These are phyloP conservation scores for Furcula furcula DNA, from an alignment of 2,888 invertebrate genomes.

Conservation along the genomic window DNA sequence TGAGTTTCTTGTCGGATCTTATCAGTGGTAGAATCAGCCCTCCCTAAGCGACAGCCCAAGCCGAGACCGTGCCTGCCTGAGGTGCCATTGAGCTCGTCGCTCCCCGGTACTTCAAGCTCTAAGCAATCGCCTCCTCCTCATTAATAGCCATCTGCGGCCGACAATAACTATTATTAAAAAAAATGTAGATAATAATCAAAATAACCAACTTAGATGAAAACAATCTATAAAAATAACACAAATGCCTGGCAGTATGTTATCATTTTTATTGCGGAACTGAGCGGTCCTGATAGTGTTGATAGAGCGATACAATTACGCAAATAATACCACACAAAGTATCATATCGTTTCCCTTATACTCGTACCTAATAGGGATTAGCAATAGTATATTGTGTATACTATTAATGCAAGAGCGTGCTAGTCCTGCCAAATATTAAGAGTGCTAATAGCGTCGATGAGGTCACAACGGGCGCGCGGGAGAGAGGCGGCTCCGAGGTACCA, in stretches of 20 bases:
- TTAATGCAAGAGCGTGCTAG: slow-evolving; percentile 2
- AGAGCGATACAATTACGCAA: not conserved
- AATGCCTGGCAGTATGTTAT: not conserved
- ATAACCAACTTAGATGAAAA: too few species aligned
- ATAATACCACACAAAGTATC: slow-evolving; percentile 3
- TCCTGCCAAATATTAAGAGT: slow-evolving; percentile 16
- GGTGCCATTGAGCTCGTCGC: too few species aligned
- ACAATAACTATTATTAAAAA: too few species aligned
- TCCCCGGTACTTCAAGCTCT: too few species aligned
- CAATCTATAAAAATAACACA: not conserved
- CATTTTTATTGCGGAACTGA: not conserved
- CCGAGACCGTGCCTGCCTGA: too few species aligned
- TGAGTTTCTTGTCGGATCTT: too few species aligned
- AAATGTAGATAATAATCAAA: too few species aligned
- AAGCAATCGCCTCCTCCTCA: too few species aligned
- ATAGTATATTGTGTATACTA: not conserved
- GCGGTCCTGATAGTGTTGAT: not conserved
- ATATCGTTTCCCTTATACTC: too few species aligned
- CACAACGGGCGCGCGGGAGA: slow-evolving; percentile 25
- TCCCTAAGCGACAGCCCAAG: too few species aligned
- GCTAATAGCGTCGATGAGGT: slow-evolving; percentile 46
- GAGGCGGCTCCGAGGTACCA: not conserved
- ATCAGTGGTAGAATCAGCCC: too few species aligned
- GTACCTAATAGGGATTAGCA: not conserved
- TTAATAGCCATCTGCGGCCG: too few species aligned